Evolutionary conservation across 2,797 vertebrate species (phyloP), one percentile per base, ranked within the genome.

Genomic region (Parauchenoglanis ngamensis): DNA sequence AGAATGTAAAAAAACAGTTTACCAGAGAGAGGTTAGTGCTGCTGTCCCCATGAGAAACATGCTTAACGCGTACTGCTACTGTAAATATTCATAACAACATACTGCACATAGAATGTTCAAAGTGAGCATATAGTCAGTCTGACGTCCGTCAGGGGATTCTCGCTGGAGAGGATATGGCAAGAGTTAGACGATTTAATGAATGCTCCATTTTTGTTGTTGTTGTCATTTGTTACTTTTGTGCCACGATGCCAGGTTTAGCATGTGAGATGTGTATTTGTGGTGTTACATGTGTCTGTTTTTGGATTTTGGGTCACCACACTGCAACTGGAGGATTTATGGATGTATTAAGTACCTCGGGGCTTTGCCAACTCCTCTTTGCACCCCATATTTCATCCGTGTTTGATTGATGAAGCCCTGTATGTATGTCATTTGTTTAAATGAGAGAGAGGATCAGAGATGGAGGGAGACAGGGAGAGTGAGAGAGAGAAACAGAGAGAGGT

Each of bases 381-480:
- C 88, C 92, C 91, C 90, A 92, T 91, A 91, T 87, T 92, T 92
- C 91, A 92, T 89, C 82, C 73, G 73, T 68, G 81, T 70, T 59
- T 91, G 92, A 93, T 93, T 88, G 92, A 93, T 92, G 90, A 91
- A 89, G 63, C 59, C 78, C 81, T 88, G 84, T 86, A 91, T 91
- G 91, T 91, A 75, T 87, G 91, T 90, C 90, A 90, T 87, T 85
- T 87, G 82, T 91, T 91, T 89, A 87, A 88, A 89, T 70, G 85
- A 80, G 83, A 85, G 87, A 88, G 86, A 68, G 79, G 54, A 73
- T 79, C 65, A 67, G 85, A 84, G 84, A 72, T 75, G 73, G 79
- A 85, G 86, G 67, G 83, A 49, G 77, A 63, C n/a, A 59, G 61
- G 49, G 76, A 67, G 72, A 84, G 87, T 72, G 79, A 68, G 73